Percentiles rank a stretch among this genome's conserved stretches.
These are phyloP conservation scores for Dipodomys ordii DNA, from an alignment of 2,113 vertebrate genomes.

Conservation along the genomic window DNA sequence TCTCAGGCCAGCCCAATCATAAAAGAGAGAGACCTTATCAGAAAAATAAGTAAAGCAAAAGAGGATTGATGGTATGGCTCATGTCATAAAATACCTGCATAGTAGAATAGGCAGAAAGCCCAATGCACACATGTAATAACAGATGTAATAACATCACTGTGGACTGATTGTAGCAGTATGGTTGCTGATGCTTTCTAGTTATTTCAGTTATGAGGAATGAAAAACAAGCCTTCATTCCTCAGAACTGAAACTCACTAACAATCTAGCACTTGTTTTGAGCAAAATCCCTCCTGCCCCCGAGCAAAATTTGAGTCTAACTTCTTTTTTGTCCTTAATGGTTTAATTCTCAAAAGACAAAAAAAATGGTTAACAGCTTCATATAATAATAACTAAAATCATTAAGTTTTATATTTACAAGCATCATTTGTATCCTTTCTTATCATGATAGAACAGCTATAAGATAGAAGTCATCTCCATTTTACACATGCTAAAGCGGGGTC, in stretches of 20 bases:
- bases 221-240: not conserved
- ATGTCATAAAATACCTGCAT: too few relatives aligned
- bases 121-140: not conserved
- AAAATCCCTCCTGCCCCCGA: not conserved
- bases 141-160: not conserved
- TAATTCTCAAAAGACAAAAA: constrained; percentile 37
- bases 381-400: constrained; percentile 25
- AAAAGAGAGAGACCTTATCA: too few relatives aligned
- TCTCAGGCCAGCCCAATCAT: too few relatives aligned
- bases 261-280: not conserved
- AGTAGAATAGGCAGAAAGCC: too few relatives aligned
- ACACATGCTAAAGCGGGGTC: constrained; percentile 5
- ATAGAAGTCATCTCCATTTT: not conserved
- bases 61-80: too few relatives aligned
- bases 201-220: not conserved
- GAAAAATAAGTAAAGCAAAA: too few relatives aligned
- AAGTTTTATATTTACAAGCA: not conserved
- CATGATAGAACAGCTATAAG: not conserved
- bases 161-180: too few relatives aligned
- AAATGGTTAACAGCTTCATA: constrained; percentile 9
- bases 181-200: not conserved
- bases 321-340: not conserved
- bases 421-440: not conserved
- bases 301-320: not conserved
- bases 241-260: constrained; percentile 14